Base-by-base conservation (phyloP, 1,140 invertebrate species). In the Chironomus tepperi region DNA sequence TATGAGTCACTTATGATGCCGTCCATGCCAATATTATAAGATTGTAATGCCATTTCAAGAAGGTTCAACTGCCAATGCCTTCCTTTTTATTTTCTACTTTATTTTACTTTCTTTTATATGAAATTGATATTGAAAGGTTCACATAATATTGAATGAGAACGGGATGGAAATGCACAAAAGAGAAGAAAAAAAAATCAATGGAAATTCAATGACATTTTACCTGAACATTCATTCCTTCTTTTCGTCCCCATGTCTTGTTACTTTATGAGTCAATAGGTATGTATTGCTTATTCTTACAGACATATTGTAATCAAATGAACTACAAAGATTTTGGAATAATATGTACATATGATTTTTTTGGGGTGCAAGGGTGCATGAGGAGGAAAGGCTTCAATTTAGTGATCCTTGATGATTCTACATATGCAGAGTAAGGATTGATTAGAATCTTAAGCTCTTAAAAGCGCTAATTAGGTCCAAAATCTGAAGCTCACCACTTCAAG, bases 201-300 rank as follows among this genome's bases (percentile, higher is more conserved):
- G 47, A 57, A 57, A 57, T 57, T 57, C 47, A 57, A 57, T 57
- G 47, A 57, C 47, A 57, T 57, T 57, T 57, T 57, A 57, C 47
- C 47, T 57, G 47, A 57, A 57, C 5, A 5, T 57, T 57, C 3
- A 12, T 57, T 57, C 10, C 47, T 57, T n/a, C n/a, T 57, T 15
- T 47, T 57, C 12, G 12, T 57, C 24, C 24, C n/a, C n/a, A 9
- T 9, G 9, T 47, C 43, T 12, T 15, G 9, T 47, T 15, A 47
- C 43, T 47, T 47, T 47, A 47, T 47, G 43, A 47, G 43, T 9
- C 43, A 47, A 1, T 47, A 47, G 15, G 15, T 47, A 47, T 15
- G 9, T 47, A 47, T 15, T 47, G 9, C 43, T 12, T 47, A 47
- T 47, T 47, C 43, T 12, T 47, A 15, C 43, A 47, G 43, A 47